Conservation (phyloP, 2,113 vertebrate genomes). For the Burhinus oedicnemus region DNA sequence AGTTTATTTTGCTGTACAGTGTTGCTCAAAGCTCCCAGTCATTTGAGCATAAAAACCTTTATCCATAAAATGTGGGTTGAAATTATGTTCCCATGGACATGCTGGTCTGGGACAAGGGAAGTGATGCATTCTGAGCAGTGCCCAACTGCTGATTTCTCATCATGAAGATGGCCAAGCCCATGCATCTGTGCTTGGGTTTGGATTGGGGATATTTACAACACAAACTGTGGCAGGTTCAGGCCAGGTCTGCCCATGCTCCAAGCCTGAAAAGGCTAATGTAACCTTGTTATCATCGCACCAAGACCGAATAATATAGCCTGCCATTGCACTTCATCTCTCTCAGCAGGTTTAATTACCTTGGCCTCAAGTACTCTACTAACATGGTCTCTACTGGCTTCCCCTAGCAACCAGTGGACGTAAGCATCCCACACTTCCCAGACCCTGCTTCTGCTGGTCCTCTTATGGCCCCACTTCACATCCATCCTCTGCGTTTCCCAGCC, state of each 20-base stretch:
- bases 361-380: neutral
- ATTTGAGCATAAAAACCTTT: neutral
- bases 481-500: neutral
- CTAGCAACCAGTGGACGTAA: neutral
- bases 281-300: accelerated
- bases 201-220: neutral
- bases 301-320: neutral
- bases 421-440: neutral
- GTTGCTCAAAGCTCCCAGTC: neutral
- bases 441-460: neutral
- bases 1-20: neutral
- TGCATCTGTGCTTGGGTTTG: neutral
- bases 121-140: neutral
- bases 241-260: neutral
- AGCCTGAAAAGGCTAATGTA: neutral
- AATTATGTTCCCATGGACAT: neutral
- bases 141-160: neutral
- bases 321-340: neutral
- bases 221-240: neutral
- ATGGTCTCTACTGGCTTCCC: neutral
- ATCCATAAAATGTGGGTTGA: neutral
- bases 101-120: neutral
- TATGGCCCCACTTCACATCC: neutral
- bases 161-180: neutral
- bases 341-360: neutral